These are phyloP conservation scores for Hydrolagus colliei DNA, from an alignment of 2,797 vertebrate species.

Conservation along the genomic window DNA sequence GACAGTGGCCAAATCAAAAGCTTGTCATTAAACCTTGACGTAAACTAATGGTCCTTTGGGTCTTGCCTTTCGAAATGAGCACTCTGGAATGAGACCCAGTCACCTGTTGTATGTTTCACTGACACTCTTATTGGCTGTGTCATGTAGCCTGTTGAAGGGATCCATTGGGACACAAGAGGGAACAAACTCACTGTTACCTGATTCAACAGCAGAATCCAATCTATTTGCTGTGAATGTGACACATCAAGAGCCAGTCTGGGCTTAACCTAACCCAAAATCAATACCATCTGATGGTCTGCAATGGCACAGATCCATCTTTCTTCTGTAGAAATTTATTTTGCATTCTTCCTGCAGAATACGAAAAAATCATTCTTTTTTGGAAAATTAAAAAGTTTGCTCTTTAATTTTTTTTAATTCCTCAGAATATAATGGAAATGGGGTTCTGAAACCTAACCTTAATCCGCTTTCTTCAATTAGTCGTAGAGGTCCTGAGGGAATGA, in stretches of 20 bases:
- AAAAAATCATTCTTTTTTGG: not conserved
- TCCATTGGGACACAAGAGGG: not conserved
- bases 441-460: no score
- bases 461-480: not conserved
- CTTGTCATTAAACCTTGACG: not conserved
- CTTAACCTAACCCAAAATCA: constrained; percentile 17
- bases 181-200: constrained; percentile 13
- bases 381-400: not conserved
- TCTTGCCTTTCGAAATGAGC: not conserved
- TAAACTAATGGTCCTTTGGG: not conserved
- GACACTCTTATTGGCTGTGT: not conserved
- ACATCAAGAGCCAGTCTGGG: not conserved
- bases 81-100: constrained; percentile 2
- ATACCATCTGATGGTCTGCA: not conserved
- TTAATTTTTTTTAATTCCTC: no score
- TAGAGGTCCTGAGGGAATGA: not conserved
- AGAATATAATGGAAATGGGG: no score
- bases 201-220: constrained; percentile 7
- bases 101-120: not conserved
- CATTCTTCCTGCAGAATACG: not conserved
- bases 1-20: not conserved
- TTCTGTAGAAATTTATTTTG: not conserved
- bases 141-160: constrained; percentile 2
- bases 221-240: constrained; percentile 13
- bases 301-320: not conserved